Evolutionary conservation across 2,113 vertebrate species (phyloP).

Genomic region (Muscicapa adusta): DNA sequence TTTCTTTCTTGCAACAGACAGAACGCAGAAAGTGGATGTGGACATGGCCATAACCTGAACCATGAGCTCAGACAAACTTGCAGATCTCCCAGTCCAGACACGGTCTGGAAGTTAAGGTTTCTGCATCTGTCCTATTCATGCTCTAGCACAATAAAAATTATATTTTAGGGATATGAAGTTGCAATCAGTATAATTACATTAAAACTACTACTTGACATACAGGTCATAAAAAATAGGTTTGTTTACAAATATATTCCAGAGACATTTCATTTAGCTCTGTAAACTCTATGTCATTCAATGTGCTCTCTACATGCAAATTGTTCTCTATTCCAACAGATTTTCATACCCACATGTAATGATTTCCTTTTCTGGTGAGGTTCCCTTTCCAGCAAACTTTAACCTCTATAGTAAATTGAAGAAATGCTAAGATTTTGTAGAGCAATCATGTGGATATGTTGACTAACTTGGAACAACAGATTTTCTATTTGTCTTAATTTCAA

Average conservation of each 20-base stretch:
- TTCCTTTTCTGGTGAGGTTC: not conserved
- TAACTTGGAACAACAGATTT: not conserved
- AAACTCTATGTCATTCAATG: not conserved
- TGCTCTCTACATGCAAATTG: not conserved
- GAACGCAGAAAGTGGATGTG: not conserved
- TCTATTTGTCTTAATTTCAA: not conserved
- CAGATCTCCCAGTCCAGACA: not conserved
- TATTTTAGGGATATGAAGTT: not conserved
- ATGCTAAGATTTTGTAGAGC: not conserved
- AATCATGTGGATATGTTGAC: not conserved
- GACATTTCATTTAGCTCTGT: not conserved
- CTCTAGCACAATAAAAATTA: not conserved
- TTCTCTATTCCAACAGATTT: not conserved
- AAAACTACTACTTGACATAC: not conserved
- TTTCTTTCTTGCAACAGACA: not conserved
- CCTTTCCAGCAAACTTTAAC: not conserved
- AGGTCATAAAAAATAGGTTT: not conserved
- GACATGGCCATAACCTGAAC: not conserved
- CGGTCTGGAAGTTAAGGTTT: rapidly evolving
- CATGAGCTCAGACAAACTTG: not conserved
- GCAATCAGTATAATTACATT: not conserved
- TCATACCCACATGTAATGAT: not conserved
- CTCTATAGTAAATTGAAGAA: not conserved
- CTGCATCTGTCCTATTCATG: not conserved
- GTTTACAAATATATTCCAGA: not conserved